phyloP scores from a whole-genome alignment of 2,797 vertebrate genomes.

The Melanogrammus aeglefinus region DNA sequence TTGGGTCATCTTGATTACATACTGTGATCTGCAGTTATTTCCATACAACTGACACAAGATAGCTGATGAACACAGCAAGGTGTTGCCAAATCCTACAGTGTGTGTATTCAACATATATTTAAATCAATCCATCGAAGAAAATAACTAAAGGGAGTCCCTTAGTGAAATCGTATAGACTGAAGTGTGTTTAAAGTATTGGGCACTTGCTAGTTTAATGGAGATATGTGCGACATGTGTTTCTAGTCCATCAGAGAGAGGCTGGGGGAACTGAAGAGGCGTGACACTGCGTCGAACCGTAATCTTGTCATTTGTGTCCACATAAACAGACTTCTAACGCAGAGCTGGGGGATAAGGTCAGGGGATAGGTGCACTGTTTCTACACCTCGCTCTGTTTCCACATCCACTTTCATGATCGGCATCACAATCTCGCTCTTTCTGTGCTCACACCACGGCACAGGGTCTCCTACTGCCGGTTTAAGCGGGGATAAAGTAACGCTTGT shows the following conservation, averaged over 20 bases:
- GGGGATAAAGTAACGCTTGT: background rate
- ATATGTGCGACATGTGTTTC: background rate
- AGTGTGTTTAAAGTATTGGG: background rate
- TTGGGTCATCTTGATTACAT: background rate
- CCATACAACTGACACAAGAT: background rate
- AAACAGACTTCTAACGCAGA: background rate
- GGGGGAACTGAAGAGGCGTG: background rate
- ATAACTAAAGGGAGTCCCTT: background rate
- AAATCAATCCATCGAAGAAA: background rate
- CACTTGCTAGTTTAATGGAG: background rate
- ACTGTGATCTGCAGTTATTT: background rate
- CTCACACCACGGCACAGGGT: background rate
- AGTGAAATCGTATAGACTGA: background rate
- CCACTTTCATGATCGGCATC: constrained; percentile 17
- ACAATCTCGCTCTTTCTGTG: background rate
- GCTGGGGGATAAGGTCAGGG: constrained; percentile 20
- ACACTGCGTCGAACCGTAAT: background rate
- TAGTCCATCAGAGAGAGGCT: background rate
- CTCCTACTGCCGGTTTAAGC: background rate
- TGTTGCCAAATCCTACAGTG: background rate
- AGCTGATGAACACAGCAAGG: background rate
- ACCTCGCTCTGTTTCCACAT: constrained; percentile 43
- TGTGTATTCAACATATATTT: background rate
- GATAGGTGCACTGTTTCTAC: constrained; percentile 37
- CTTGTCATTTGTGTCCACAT: background rate